Conservation (phyloP, 2,888 invertebrate species). For the Vanessa cardui region DNA sequence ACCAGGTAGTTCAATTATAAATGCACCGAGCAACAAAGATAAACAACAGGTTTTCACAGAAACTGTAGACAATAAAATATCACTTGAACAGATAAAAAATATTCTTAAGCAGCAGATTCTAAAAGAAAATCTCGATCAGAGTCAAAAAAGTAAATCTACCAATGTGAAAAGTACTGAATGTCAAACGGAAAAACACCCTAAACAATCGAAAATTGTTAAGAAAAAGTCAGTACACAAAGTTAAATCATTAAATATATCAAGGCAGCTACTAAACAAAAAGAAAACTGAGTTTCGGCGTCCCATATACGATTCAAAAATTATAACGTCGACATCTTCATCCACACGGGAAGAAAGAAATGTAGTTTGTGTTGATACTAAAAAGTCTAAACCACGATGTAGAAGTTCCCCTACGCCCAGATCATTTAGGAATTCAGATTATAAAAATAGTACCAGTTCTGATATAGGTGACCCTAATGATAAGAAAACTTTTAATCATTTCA, state of each 20-base stretch:
- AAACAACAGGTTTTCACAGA: conserved; percentile 42
- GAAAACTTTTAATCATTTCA: conserved; percentile 19
- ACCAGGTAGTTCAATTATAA: conserved; percentile 74
- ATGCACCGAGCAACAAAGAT: conserved; percentile 60
- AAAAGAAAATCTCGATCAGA: conserved; percentile 19
- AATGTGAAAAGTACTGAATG: conserved; percentile 34
- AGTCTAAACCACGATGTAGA: conserved; percentile 46
- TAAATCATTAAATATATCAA: conserved; percentile 73
- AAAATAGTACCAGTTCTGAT: conserved; percentile 36
- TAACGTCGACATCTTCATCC: conserved; percentile 48
- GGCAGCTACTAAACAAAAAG: conserved; percentile 51
- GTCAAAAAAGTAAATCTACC: conserved; percentile 7
- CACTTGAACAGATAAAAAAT: conserved; percentile 66
- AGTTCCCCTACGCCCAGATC: conserved; percentile 55
- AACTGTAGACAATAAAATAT: conserved; percentile 55
- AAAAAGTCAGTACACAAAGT: conserved; percentile 67
- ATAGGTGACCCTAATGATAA: conserved; percentile 31
- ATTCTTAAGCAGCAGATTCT: conserved; percentile 58
- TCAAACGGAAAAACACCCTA: conserved; percentile 31
- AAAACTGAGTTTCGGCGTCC: conserved; percentile 25
- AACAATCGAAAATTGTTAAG: conserved; percentile 43
- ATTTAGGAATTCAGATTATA: conserved; percentile 28
- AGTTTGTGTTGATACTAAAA: conserved; percentile 33
- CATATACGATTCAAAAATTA: conserved; percentile 16
- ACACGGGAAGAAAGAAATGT: conserved; percentile 44